Conservation (phyloP, 2,113 vertebrate species). For the Dasypus novemcinctus region DNA sequence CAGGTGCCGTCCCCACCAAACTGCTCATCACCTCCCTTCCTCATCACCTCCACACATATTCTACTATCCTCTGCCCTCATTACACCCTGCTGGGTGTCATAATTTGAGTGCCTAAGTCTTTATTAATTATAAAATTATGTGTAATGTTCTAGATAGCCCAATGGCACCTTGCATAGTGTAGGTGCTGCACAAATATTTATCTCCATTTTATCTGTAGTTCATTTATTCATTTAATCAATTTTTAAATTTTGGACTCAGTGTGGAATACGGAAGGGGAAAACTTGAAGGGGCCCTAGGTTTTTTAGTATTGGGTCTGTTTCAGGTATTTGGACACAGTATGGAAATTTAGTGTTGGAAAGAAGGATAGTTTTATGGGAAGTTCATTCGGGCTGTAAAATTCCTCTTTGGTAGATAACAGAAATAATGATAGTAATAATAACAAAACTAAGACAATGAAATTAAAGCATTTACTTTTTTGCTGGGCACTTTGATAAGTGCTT, state of each 20-base stretch:
- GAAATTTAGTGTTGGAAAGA: background rate
- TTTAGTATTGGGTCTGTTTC: background rate
- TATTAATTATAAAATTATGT: background rate
- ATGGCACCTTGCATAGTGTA: background rate
- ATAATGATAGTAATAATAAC: background rate
- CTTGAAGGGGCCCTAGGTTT: background rate
- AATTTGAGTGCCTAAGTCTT: background rate
- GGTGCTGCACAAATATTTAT: background rate
- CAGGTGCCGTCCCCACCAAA: background rate
- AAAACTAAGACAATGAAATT: background rate
- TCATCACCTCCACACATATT: fast-evolving
- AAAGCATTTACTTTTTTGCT: background rate
- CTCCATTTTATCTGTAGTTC: background rate
- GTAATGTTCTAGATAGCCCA: background rate
- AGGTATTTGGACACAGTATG: background rate
- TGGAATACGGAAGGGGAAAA: background rate
- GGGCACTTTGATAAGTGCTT: background rate
- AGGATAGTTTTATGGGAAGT: background rate
- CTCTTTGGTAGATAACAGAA: background rate
- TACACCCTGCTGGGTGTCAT: background rate
- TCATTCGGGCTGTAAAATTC: background rate
- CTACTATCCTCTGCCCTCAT: background rate
- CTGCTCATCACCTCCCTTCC: background rate
- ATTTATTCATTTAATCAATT: background rate
- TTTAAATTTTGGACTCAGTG: background rate